Base-by-base conservation (phyloP, 2,888 invertebrate genomes). In the Rotaria socialis region DNA sequence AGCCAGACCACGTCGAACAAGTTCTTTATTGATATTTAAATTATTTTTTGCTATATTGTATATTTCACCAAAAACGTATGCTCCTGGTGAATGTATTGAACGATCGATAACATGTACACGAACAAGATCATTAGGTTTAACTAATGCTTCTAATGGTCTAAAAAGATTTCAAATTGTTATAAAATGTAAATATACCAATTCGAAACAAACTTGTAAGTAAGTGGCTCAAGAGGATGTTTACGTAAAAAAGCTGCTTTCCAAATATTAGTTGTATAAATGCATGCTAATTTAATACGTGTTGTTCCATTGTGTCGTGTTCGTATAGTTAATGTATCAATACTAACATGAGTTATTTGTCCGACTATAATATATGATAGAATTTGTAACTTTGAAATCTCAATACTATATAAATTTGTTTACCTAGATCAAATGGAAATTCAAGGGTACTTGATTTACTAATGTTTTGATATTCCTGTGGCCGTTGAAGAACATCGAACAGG, bases 151-250 rank as follows among this genome's bases (percentile, higher is more conserved):
- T 47, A 80, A 80, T 41, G 80, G 80, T 47, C 80, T 80, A 55
- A 67, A 41, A 67, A 11, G 19, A 67, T 1, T 35, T 5, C 1
- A 67, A 67, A 27, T 35, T 35, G 22, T 24, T 56, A 24, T 4
- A 24, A 56, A 56, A 56, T 22, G 35, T 1, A 4, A 67, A 4
- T 35, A 19, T 16, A 35, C 16, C 19, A 14, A 35, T 35, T 35
- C 5, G 16, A 35, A n/a, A 47, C 80, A 14, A 47, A 80, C 80
- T 80, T 80, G 14, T 80, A 80, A 41, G 47, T 24, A 8, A 80
- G 47, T n/a, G 80, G 80, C n/a, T 80, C 80, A n/a, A 80, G 47
- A n/a, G 80, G 80, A 80, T 80, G 80, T 80, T 80, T 80, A n/a
- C 47, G 80, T 7, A 47, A 24, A 80, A 80, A 80, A 47, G 80